These are phyloP conservation scores for Gonioctena quinquepunctata DNA, from an alignment of 1,140 invertebrate species.

Conservation along the genomic window DNA sequence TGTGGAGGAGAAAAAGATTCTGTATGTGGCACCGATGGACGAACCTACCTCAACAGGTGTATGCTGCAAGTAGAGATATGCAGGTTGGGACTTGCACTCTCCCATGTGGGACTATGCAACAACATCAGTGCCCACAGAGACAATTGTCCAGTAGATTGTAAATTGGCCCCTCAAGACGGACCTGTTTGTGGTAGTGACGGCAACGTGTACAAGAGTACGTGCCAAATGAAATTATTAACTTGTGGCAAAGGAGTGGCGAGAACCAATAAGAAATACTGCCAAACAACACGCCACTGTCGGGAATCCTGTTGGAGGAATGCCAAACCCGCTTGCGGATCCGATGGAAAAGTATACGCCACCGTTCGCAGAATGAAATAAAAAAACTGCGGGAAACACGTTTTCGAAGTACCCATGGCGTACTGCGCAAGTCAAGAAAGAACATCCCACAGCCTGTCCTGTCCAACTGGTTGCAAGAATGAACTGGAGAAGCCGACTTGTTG, in stretches of 20 bases:
- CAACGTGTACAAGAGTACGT: constrained; percentile 91
- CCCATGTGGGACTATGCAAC: constrained; percentile 83
- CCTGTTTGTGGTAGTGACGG: constrained; percentile 91
- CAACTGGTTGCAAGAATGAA: constrained; percentile 69
- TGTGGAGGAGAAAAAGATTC: constrained; percentile 82
- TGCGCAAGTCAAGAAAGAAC: constrained; percentile 79
- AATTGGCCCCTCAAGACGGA: constrained; percentile 79
- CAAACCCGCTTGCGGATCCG: constrained; percentile 88
- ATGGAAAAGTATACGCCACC: constrained; percentile 88
- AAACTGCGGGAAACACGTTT: constrained; percentile 92
- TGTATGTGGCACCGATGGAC: constrained; percentile 88
- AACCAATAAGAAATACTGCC: constrained; percentile 85
- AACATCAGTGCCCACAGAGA: constrained; percentile 85
- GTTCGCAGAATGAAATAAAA: constrained; percentile 90
- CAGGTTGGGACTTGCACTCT: constrained; percentile 66
- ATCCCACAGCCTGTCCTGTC: constrained; percentile 64
- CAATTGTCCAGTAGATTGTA: constrained; percentile 85
- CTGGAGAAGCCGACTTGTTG: constrained; percentile 78
- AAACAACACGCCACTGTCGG: constrained; percentile 87
- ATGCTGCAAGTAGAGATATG: constrained; percentile 87
- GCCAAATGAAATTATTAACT: constrained; percentile 88
- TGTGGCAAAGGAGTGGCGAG: constrained; percentile 86
- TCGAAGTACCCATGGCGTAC: constrained; percentile 87
- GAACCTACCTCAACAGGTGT: constrained; percentile 88
- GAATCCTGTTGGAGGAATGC: constrained; percentile 88